A percentile compares a stretch with the other conserved stretches of the same genome.
Conservation (phyloP, 2,888 invertebrate genomes). For the Zygothrica quintamaculata region DNA sequence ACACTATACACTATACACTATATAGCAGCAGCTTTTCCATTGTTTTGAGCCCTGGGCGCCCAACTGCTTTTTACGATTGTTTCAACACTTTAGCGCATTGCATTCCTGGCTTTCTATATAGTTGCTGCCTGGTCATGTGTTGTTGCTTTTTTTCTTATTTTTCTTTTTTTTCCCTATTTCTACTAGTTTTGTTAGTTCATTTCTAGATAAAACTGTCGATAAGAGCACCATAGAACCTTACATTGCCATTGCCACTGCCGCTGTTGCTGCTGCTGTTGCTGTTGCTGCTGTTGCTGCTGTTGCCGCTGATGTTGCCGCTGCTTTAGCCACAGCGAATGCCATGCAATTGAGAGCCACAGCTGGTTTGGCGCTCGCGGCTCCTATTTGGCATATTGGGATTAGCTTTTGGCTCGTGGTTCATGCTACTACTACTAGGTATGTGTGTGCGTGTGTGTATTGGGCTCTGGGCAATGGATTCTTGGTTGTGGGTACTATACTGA, state of each 20-base stretch:
- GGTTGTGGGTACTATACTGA: too few relatives aligned
- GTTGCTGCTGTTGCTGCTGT: background rate
- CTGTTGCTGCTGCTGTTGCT: background rate
- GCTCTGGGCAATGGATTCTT: background rate
- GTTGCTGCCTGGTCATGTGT: conserved; percentile 42
- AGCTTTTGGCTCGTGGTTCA: conserved; percentile 29
- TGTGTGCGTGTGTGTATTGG: too few relatives aligned
- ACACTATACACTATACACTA: too few relatives aligned
- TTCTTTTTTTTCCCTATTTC: conserved; percentile 37
- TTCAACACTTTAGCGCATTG: conserved; percentile 77
- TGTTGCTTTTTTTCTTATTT: conserved; percentile 19
- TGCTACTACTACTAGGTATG: too few relatives aligned
- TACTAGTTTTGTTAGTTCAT: conserved; percentile 56
- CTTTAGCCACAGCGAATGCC: conserved; percentile 23
- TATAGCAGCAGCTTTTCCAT: conserved; percentile 20
- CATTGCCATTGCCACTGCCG: conserved; percentile 13
- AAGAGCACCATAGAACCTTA: conserved; percentile 31
- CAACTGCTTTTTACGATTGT: conserved; percentile 75
- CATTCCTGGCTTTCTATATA: conserved; percentile 56
- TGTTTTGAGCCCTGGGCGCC: conserved; percentile 49
- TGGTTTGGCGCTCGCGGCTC: conserved; percentile 54
- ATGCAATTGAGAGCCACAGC: conserved; percentile 33
- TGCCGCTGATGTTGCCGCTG: conserved; percentile 3
- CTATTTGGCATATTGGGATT: conserved; percentile 69
- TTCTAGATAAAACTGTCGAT: conserved; percentile 67